These are phyloP conservation scores for Mythimna ferrago DNA, from an alignment of 2,888 invertebrate species.

Conservation along the genomic window DNA sequence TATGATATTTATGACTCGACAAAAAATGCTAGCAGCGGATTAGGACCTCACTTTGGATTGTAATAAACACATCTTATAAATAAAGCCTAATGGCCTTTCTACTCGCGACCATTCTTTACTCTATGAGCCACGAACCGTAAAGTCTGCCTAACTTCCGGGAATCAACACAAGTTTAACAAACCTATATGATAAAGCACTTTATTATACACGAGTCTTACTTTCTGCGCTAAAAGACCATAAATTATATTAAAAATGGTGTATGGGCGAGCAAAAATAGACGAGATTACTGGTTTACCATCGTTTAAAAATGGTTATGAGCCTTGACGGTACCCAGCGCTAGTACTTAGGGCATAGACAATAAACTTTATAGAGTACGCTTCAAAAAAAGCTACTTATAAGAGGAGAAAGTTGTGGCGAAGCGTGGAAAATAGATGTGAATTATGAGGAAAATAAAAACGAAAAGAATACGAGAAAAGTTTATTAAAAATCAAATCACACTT, in stretches of 20 bases:
- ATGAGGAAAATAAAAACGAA: not conserved
- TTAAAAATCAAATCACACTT: not conserved
- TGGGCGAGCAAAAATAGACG: not conserved
- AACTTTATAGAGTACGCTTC: not conserved
- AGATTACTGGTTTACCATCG: slow-evolving; percentile 12
- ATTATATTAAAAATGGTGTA: slow-evolving; percentile 1
- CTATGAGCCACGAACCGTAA: slow-evolving; percentile 37
- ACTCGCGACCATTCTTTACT: not conserved
- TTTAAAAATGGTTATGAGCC: slow-evolving; percentile 35
- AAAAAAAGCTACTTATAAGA: not conserved
- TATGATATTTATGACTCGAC: no score
- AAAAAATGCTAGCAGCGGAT: not conserved
- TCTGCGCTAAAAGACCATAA: slow-evolving; percentile 17
- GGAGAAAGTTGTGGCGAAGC: not conserved
- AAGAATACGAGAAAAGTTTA: no score
- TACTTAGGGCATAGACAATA: slow-evolving; percentile 16
- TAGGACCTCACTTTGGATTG: no score
- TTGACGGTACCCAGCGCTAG: slow-evolving; percentile 11
- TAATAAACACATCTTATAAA: no score
- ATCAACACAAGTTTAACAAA: slow-evolving; percentile 24
- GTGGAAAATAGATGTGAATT: slow-evolving; percentile 3
- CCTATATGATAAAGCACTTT: slow-evolving; percentile 11
- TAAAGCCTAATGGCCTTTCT: not conserved
- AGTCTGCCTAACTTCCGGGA: slow-evolving; percentile 43
- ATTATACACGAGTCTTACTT: slow-evolving; percentile 9